These are phyloP conservation scores for Drosophila lowei DNA, from an alignment of 1,140 invertebrate species.

Conservation along the genomic window DNA sequence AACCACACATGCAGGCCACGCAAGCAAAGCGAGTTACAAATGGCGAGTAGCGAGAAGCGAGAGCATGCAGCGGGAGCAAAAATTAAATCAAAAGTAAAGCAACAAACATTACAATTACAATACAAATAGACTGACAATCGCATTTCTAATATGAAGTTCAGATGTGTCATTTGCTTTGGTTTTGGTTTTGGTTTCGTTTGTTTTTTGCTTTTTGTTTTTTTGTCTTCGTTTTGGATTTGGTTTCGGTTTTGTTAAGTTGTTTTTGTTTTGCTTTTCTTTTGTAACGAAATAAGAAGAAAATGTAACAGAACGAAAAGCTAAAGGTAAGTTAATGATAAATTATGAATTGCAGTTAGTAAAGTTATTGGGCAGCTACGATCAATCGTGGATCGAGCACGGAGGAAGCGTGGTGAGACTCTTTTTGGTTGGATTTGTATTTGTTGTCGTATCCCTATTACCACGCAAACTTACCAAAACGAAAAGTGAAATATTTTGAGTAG, in stretches of 20 bases:
- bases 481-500: slow-evolving; percentile 56
- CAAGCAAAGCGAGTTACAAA: slow-evolving; percentile 16
- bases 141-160: slow-evolving; percentile 50
- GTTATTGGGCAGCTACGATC: slow-evolving; percentile 11
- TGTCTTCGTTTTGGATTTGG: neutral
- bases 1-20: slow-evolving; percentile 17
- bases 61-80: slow-evolving; percentile 59
- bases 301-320: slow-evolving; percentile 29
- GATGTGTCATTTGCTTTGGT: slow-evolving; percentile 26
- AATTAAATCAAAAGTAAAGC: slow-evolving; percentile 60
- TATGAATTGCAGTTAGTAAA: slow-evolving; percentile 40
- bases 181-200: neutral
- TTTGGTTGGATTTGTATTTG: slow-evolving; percentile 19
- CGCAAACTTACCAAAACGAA: slow-evolving; percentile 73
- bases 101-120: slow-evolving; percentile 34
- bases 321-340: slow-evolving; percentile 32
- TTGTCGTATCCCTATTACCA: slow-evolving; percentile 36
- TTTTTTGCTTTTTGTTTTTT: neutral
- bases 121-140: slow-evolving; percentile 32
- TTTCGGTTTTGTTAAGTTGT: slow-evolving; percentile 4
- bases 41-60: slow-evolving; percentile 30
- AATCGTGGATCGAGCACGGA: slow-evolving; percentile 15
- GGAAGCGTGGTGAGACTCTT: slow-evolving; percentile 28
- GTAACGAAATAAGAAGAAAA: slow-evolving; percentile 22
- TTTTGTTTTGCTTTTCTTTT: slow-evolving; percentile 25